These are phyloP conservation scores for Colaptes auratus DNA, from an alignment of 2,113 vertebrate genomes.

Conservation along the genomic window DNA sequence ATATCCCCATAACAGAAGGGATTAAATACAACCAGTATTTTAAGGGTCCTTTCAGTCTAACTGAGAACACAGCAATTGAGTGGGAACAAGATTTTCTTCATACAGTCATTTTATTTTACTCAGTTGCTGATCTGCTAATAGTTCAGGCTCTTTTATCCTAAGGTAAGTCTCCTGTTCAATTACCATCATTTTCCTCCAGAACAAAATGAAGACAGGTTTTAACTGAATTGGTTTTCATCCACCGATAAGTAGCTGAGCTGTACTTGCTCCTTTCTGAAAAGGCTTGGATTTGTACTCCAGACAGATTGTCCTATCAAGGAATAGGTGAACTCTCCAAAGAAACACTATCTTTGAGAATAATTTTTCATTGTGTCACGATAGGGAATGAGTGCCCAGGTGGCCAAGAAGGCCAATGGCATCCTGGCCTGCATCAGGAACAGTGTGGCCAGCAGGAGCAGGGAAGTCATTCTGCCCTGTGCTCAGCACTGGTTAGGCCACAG, in stretches of 20 bases:
- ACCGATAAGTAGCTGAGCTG: background rate
- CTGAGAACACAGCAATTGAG: conserved; percentile 44
- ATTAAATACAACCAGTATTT: conserved; percentile 69
- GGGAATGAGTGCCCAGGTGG: too few species aligned
- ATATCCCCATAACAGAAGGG: conserved; percentile 49
- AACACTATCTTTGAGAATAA: background rate
- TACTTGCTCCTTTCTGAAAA: background rate
- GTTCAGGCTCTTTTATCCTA: conserved; percentile 22
- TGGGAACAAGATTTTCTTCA: conserved; percentile 32
- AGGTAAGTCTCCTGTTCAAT: background rate
- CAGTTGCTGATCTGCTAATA: conserved; percentile 35
- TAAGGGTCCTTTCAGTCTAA: conserved; percentile 31
- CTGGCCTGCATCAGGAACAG: too few species aligned
- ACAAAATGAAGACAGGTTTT: background rate
- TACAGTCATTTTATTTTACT: conserved; percentile 69
- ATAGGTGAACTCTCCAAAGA: background rate
- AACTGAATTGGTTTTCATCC: background rate
- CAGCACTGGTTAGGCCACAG: too few species aligned
- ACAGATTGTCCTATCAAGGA: background rate
- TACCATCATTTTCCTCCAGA: background rate
- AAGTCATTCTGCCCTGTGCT: too few species aligned
- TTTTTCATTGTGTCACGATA: background rate
- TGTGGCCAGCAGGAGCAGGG: too few species aligned
- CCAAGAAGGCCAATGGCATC: too few species aligned
- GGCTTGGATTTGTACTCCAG: background rate